phyloP scores from a whole-genome alignment of 2,888 invertebrate genomes.

The Gandaritis pyraliata region DNA sequence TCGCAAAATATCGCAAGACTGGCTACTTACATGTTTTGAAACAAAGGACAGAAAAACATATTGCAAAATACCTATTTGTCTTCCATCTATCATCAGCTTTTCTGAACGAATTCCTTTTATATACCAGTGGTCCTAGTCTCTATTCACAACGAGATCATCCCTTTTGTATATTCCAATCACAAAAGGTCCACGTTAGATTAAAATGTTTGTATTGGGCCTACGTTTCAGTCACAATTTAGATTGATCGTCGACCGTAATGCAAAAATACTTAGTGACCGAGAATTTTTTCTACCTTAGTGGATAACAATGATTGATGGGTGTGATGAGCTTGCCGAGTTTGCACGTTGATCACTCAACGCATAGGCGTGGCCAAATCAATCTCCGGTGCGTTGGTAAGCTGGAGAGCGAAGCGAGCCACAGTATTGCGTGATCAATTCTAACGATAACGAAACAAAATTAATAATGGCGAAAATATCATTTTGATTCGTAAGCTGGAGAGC shows the following conservation, averaged over 20 bases:
- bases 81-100: too few species aligned
- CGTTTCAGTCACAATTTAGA: constrained; percentile 34
- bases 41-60: too few species aligned
- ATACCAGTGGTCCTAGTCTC: background rate
- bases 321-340: constrained; percentile 6
- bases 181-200: constrained; percentile 20
- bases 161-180: background rate
- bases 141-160: background rate
- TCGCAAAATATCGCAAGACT: too few species aligned
- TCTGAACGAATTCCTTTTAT: too few species aligned
- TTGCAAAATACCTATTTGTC: too few species aligned
- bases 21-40: too few species aligned
- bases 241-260: constrained; percentile 39
- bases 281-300: constrained; percentile 37
- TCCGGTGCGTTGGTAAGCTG: background rate
- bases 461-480: too few species aligned
- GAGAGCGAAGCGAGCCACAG: background rate
- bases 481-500: too few species aligned
- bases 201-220: constrained; percentile 36
- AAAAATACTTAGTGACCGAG: constrained; percentile 39
- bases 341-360: constrained; percentile 11
- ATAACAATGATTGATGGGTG: constrained; percentile 39
- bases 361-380: background rate
- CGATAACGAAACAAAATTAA: background rate
- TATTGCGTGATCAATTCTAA: background rate